Base-by-base conservation (phyloP, 2,888 invertebrate species). In the Lobophora halterata region DNA sequence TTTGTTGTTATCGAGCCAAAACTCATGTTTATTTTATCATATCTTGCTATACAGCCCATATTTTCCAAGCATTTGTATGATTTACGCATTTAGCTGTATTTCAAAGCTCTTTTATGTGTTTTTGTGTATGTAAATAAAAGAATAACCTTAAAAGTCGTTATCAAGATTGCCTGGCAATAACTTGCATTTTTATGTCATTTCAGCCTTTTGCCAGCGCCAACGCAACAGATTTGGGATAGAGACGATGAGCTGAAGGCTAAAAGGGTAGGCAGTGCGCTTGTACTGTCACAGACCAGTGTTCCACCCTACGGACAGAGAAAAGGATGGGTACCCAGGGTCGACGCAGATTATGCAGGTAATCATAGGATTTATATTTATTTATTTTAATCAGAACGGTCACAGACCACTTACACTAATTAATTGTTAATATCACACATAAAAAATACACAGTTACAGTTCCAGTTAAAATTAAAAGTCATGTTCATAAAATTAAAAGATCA, bases 241-340 rank as follows among this genome's bases (percentile, higher is more conserved):
- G 96, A 96, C 67, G 95, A 97, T 75, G 96, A 97, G 64, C 54
- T 71, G 5, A 79, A 76, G 31, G 86, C 89, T 0, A 89, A 90
- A 61, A 86, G 90, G 43, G 87, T 87, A 6, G 79, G 85, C 4
- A 88, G 91, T 34, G 92, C 93, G 0, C 72, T 95, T 30, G 93
- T 96, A 5, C 91, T 93, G 30, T 95, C 95, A 3, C 93, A 93
- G 58, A 92, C 92, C 8, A 93, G 93, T 50, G 93, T 94, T 2
- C 98, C 98, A 0, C 97, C 98, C 0, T 99, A 99, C 85, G 97
- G 98, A 0, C 95, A 97, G 65, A 90, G 99, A 52, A 93, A 93
- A 79, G 97, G 96, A 61, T 99, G 97, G 97, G 90, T 97, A 4
- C 99, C 99, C 0, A 88, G 98, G 29, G 90, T 89, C 29, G 91